Base-by-base conservation (phyloP, 2,797 vertebrate species). In the Numenius phaeopus region DNA sequence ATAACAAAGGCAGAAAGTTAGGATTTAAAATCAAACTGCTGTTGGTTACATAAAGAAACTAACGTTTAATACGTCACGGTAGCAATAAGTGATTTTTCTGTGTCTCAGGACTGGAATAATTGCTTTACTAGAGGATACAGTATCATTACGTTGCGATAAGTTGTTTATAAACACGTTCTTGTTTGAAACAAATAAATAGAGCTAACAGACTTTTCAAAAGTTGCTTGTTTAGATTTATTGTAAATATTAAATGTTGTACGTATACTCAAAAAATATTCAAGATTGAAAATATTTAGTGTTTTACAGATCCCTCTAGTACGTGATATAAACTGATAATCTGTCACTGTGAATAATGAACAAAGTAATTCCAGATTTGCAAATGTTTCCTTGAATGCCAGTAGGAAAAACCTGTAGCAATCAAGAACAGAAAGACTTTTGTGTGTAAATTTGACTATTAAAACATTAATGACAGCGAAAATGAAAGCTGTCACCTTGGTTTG, bases 1-100 rank as follows among this genome's bases (percentile, higher is more conserved):
- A 82, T 95, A 90, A 90, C 50, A 90, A 94, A 96, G 58, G 73
- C 54, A 82, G 90, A 96, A 97, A 94, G 81, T 92, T 90, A 89
- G 78, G 71, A 94, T 95, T 94, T 94, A 89, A 90, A 96, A 90
- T 87, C 83, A 64, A 77, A 93, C 66, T 79, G 22, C 50, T 79
- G 12, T 77, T 76, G 23, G 55, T 83, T 96, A 84, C 59, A 59
- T 73, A 49, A 84, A 92, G 83, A 93, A 94, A 70, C 83, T 73
- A 89, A 66, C 32, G n/a, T 90, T 94, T 69, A 58, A 16, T 78
- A 26, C 71, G 57, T 72, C 0, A 1, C 26, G 37, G 19, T 59
- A 82, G 77, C 42, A 82, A 10, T 78, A 89, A 82, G 20, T 50
- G 50, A 37, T 89, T 90, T 94, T 92, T 52, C 90, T 91, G 14